Base-by-base conservation (phyloP, 2,888 invertebrate species). In the Leucophenga maculata region DNA sequence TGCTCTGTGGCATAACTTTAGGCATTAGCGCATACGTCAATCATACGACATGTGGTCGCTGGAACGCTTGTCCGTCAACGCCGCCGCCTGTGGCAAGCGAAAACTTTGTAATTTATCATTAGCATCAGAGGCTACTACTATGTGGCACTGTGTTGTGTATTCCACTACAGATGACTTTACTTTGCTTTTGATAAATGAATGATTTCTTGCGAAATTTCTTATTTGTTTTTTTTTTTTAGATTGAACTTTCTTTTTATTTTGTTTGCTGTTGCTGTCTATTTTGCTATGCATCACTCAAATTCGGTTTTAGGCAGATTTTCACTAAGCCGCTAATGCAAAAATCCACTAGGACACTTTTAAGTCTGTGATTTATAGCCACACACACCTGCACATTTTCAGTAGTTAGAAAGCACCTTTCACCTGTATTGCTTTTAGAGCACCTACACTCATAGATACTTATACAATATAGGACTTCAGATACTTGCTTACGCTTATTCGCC, bases 11-110 rank as follows among this genome's bases (percentile, higher is more conserved):
- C 22, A 69, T 39, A 75, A 66, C 64, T 77, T 74, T 18, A 20
- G 64, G 77, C 73, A 79, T 80, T 82, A 80, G 83, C 71, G 75
- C 78, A 70, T 69, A 80, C 81, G 80, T 80, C 80, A 82, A 80
- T 80, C 80, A 80, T 80, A 75, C 77, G 77, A 82, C 83, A 80
- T 80, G 83, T 80, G 80, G 83, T 80, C 79, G 68, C 59, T 62
- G 46, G 18, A 26, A 22, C 44, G 60, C 18, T 60, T 32, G 62
- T 64, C 62, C 62, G 62, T 60, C 39, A 39, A 50, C n/a, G 50
- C 18, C 16, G 50, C 18, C 50, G 18, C n/a, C 16, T 50, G 50
- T 50, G 39, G 39, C 39, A 39, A 64, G 48, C 62, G 39, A 48
- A 64, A 64, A 64, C 46, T 64, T 64, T 64, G 62, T 64, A 64